Evolutionary conservation across 2,113 vertebrate genomes (phyloP).

Genomic region (Columba livia): DNA sequence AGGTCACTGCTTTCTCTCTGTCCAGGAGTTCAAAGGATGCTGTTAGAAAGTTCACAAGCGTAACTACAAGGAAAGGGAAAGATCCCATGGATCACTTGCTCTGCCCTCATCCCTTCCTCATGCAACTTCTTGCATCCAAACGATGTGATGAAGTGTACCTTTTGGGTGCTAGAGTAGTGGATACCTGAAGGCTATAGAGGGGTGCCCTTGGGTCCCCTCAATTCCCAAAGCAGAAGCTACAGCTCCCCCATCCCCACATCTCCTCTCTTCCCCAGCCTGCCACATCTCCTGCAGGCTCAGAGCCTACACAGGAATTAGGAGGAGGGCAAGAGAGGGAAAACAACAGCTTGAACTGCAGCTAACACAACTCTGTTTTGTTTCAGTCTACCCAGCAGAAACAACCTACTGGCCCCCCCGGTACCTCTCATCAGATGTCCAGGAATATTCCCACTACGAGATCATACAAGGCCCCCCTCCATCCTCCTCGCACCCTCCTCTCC

Average conservation of each 20-base stretch:
- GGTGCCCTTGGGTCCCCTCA: neutral
- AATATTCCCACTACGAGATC: slow-evolving; percentile 88
- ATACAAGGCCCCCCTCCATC: slow-evolving; percentile 76
- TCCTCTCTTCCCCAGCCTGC: neutral
- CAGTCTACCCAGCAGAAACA: slow-evolving; percentile 82
- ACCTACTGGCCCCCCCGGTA: slow-evolving; percentile 81
- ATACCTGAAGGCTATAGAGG: neutral
- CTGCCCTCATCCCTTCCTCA: neutral
- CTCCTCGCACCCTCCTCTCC: slow-evolving; percentile 58
- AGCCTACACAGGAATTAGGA: neutral
- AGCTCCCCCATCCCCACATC: fast-evolving
- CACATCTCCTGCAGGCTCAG: neutral
- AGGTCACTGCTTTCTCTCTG: neutral
- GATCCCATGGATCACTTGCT: neutral
- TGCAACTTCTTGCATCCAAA: neutral
- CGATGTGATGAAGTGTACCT: fast-evolving
- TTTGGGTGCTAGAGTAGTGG: neutral
- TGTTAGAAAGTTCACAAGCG: neutral
- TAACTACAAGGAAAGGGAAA: neutral
- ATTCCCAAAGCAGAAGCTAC: neutral
- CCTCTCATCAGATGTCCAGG: slow-evolving; percentile 78
- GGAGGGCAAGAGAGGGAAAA: neutral
- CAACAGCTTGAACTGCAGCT: neutral
- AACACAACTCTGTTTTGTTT: slow-evolving; percentile 49
- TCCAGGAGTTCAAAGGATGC: neutral